These are phyloP conservation scores for Pocillopora verrucosa DNA, from an alignment of 64 coral and sea anemone genomes.

Conservation along the genomic window DNA sequence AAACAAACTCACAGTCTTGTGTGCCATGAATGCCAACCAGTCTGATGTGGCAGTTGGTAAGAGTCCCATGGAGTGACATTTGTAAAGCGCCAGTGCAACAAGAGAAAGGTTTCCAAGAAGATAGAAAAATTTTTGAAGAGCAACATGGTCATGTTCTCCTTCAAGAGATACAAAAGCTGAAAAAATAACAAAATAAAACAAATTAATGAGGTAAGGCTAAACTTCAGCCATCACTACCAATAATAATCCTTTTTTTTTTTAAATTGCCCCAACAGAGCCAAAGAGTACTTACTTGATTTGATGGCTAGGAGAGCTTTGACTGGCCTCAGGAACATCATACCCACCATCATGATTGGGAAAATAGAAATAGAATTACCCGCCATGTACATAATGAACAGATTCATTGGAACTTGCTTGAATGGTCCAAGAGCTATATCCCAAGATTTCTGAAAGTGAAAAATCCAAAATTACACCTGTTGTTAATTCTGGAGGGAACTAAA, in stretches of 20 bases:
- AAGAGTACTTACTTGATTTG: slow-evolving; percentile 76
- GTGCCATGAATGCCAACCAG: slow-evolving; percentile 97
- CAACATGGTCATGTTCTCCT: slow-evolving; percentile 89
- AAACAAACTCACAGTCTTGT: slow-evolving; percentile 72
- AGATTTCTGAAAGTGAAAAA: slow-evolving; percentile 78
- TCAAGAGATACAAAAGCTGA: slow-evolving; percentile 93
- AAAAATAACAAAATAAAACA: background rate
- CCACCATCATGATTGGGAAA: slow-evolving; percentile 99
- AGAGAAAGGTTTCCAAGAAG: slow-evolving; percentile 87
- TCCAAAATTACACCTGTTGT: background rate
- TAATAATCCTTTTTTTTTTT: too few relatives aligned
- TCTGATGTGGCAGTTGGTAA: slow-evolving; percentile 96
- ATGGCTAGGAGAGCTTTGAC: slow-evolving; percentile 95
- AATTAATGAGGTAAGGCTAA: background rate
- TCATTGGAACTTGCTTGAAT: slow-evolving; percentile 99
- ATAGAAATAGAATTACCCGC: slow-evolving; percentile 98
- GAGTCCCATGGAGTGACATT: slow-evolving; percentile 98
- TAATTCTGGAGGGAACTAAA: too few relatives aligned
- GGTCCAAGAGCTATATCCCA: slow-evolving; percentile 98
- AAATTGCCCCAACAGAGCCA: too few relatives aligned
- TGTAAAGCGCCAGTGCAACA: slow-evolving; percentile 88
- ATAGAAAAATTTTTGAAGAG: slow-evolving; percentile 86
- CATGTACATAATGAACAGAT: slow-evolving; percentile 99
- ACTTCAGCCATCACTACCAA: too few relatives aligned
- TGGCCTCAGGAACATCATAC: slow-evolving; percentile 97